These are phyloP conservation scores for Adelges cooleyi DNA, from an alignment of 1,140 invertebrate genomes.

Conservation along the genomic window DNA sequence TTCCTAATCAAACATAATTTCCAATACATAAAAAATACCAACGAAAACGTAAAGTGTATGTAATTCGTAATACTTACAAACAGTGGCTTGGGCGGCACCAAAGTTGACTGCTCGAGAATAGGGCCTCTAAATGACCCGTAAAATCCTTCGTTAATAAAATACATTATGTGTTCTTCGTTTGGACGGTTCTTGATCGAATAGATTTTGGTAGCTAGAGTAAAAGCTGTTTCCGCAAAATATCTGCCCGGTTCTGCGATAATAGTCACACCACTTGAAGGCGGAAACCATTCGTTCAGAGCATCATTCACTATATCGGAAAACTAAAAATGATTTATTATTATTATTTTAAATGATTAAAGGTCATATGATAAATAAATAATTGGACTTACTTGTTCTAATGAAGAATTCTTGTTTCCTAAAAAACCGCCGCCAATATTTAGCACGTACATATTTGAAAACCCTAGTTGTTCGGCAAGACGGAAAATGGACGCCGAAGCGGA, in stretches of 20 bases:
- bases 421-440: slow-evolving; percentile 81
- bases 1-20: not conserved
- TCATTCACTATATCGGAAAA: slow-evolving; percentile 57
- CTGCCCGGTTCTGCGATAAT: slow-evolving; percentile 93
- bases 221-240: slow-evolving; percentile 84
- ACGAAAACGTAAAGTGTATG: too few relatives aligned
- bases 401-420: slow-evolving; percentile 55
- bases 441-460: slow-evolving; percentile 53
- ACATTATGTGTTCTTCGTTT: slow-evolving; percentile 56
- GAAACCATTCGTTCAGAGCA: slow-evolving; percentile 68
- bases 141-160: slow-evolving; percentile 95
- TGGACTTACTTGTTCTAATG: slow-evolving; percentile 48
- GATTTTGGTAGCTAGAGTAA: slow-evolving; percentile 76
- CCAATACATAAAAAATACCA: too few relatives aligned
- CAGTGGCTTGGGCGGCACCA: slow-evolving; percentile 55
- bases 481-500: slow-evolving; percentile 55
- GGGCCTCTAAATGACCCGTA: slow-evolving; percentile 99
- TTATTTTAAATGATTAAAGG: slow-evolving; percentile 11
- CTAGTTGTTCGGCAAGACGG: slow-evolving; percentile 51
- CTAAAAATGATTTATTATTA: too few relatives aligned
- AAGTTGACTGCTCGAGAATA: slow-evolving; percentile 82
- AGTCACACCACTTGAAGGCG: slow-evolving; percentile 52
- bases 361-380: not conserved
- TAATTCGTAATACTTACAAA: slow-evolving; percentile 51
- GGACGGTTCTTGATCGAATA: slow-evolving; percentile 52